A percentile compares a stretch with the other conserved stretches of the same genome.
Evolutionary conservation across 2,113 vertebrate species (phyloP).

Genomic region (Pseudorasbora parva): DNA sequence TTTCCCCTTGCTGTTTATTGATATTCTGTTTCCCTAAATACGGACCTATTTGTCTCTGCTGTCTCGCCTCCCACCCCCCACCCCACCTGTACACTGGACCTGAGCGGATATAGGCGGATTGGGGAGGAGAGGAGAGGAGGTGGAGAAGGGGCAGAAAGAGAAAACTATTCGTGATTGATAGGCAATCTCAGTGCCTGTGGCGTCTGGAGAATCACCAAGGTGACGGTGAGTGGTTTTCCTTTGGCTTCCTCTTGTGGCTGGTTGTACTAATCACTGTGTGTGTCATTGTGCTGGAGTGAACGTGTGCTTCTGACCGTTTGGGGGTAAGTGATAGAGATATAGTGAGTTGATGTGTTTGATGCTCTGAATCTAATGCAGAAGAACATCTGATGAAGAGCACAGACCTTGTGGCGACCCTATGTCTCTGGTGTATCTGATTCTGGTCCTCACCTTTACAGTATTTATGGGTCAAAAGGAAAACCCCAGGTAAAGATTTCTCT

Average conservation of each 20-base stretch:
- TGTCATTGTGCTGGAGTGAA: not conserved
- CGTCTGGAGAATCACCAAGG: slow-evolving; percentile 33
- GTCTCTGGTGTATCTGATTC: not conserved
- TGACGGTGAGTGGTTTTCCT: slow-evolving; percentile 14
- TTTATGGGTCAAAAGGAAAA: not conserved
- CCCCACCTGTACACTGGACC: not conserved
- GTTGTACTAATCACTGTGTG: slow-evolving; percentile 2
- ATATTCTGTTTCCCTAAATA: slow-evolving; percentile 69
- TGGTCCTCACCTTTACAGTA: not conserved
- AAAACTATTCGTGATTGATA: slow-evolving; percentile 57
- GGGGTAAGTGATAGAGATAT: not conserved
- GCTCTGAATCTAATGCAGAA: slow-evolving; percentile 7
- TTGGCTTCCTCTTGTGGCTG: not conserved
- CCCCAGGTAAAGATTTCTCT: not conserved
- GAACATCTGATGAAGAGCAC: slow-evolving; percentile 2
- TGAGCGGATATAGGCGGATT: not conserved
- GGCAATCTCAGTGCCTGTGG: slow-evolving; percentile 48
- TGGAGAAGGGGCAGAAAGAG: slow-evolving; percentile 5
- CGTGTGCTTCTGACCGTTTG: not conserved
- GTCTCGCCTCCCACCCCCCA: slow-evolving; percentile 53
- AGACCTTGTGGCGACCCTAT: not conserved
- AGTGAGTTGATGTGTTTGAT: not conserved
- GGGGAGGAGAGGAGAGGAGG: not conserved
- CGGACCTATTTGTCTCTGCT: slow-evolving; percentile 58
- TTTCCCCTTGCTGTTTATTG: slow-evolving; percentile 62